Percentiles rank a stretch among this genome's conserved stretches.
phyloP scores from a whole-genome alignment of 2,888 invertebrate species.

The Oligia strigilis region DNA sequence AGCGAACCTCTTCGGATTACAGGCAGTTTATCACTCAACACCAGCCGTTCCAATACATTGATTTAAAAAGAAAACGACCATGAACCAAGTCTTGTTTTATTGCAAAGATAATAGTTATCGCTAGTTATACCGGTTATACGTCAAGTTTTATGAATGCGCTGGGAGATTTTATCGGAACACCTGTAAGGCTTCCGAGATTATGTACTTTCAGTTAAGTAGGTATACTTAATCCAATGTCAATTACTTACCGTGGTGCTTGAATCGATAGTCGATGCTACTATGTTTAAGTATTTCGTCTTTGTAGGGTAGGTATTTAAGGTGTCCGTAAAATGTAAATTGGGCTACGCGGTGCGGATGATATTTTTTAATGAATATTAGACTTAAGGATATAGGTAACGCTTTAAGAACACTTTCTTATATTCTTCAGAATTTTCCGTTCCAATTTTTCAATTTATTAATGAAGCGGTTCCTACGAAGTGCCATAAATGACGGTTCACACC shows the following conservation, averaged over 20 bases:
- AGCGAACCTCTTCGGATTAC: background rate
- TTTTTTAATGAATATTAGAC: background rate
- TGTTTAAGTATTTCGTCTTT: constrained; percentile 1
- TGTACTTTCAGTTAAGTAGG: constrained; percentile 35
- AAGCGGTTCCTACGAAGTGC: background rate
- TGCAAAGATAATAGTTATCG: constrained; percentile 30
- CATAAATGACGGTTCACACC: background rate
- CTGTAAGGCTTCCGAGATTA: constrained; percentile 51
- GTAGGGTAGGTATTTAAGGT: background rate
- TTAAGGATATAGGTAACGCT: no score
- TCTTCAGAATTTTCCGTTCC: background rate
- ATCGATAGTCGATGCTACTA: constrained; percentile 15
- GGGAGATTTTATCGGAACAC: constrained; percentile 35
- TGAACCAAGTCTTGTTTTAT: constrained; percentile 1
- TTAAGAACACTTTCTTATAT: background rate
- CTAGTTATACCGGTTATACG: background rate
- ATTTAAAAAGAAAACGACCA: constrained; percentile 19
- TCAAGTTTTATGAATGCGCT: constrained; percentile 20
- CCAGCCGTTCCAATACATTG: background rate
- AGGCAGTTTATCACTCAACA: constrained; percentile 7
- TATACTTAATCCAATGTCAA: constrained; percentile 20
- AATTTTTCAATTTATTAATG: constrained; percentile 2
- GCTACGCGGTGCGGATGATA: background rate
- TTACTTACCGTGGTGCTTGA: constrained; percentile 8
- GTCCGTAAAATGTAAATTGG: background rate